These are phyloP conservation scores for Strix uralensis DNA, from an alignment of 2,113 vertebrate species.

Conservation along the genomic window DNA sequence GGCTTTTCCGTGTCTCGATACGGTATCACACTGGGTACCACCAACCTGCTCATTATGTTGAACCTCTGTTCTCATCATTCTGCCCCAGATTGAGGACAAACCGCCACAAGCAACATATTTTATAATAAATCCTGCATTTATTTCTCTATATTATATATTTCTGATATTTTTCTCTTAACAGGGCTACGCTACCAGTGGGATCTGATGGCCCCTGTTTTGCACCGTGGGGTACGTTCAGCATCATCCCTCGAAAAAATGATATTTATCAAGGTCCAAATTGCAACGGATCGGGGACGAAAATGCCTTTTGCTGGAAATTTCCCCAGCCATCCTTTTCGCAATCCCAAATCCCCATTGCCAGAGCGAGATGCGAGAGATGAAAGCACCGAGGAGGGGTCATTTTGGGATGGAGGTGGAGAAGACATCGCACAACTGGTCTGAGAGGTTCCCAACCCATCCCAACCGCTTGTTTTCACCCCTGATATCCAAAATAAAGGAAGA, in stretches of 20 bases:
- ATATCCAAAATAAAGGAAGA: background rate
- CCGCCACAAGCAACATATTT: background rate
- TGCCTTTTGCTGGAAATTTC: background rate
- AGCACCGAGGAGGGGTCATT: background rate
- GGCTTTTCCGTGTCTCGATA: background rate
- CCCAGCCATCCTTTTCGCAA: no score
- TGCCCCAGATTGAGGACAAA: background rate
- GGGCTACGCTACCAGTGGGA: background rate
- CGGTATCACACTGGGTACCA: accelerated
- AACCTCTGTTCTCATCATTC: background rate
- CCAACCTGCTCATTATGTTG: background rate
- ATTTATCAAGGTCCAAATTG: accelerated
- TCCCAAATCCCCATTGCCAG: accelerated
- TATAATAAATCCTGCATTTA: background rate
- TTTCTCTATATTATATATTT: accelerated
- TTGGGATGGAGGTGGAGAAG: background rate
- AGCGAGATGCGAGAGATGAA: accelerated
- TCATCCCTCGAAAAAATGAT: accelerated
- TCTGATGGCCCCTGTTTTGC: background rate
- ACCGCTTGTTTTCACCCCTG: background rate
- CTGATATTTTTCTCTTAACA: background rate
- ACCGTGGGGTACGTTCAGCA: background rate
- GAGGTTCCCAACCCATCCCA: background rate
- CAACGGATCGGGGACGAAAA: accelerated
- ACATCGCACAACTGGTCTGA: background rate